Base-by-base conservation (phyloP, 2,888 invertebrate genomes). In the Bombyx huttoni region DNA sequence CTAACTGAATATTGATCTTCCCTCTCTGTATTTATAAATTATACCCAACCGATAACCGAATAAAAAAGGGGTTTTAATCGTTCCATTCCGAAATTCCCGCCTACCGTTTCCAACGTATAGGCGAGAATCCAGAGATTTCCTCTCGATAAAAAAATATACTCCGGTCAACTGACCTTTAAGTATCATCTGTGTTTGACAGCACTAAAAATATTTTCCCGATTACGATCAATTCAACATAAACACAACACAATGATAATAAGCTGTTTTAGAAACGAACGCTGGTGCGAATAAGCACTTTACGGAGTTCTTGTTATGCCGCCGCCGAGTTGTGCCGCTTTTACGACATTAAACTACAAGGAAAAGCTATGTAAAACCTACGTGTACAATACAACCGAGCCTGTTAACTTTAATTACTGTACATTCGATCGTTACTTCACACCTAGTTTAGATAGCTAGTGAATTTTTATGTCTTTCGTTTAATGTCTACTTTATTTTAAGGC, bases 231-330 rank as follows among this genome's bases (percentile, higher is more conserved):
- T 40, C 40, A 40, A 3, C 0, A 8, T 8, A 40, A 40, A 40
- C 7, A 40, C 40, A 0, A 6, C 40, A 40, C 12, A 40, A 12
- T 40, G 1, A 40, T 8, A 7, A 12, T 10, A 40, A 40, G 40
- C 40, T 40, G 12, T 7, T 40, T 40, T 40, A 40, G 9, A 40
- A 8, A 12, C 12, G 40, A 10, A 8, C 40, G 40, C 9, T 7
- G 8, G 40, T 54, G 50, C 49, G 48, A 13, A 53, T 50, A 54
- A n/a, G n/a, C 9, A 59, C 61, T 77, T 77, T 78, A 80, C 70
- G 72, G 69, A 70, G 68, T 67, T 68, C 65, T 65, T 65, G 71
- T 71, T 74, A 66, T 68, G 58, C 59, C 59, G 56, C 58, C 54
- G 63, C 65, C 61, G 65, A 67, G 64, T 68, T 68, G 68, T 58